Base-by-base conservation (phyloP, 2,888 invertebrate species). In the Meganola albula region DNA sequence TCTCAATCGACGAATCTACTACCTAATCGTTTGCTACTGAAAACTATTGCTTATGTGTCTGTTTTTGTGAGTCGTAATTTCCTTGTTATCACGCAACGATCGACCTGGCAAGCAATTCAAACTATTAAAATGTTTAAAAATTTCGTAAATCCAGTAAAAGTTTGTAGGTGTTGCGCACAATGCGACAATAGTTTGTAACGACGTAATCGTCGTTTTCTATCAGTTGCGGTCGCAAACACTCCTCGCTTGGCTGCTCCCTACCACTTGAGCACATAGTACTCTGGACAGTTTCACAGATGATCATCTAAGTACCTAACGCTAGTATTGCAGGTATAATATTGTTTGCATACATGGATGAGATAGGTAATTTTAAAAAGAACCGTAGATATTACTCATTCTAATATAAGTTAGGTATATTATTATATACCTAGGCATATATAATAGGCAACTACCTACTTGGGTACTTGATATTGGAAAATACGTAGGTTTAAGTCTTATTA, bases 141-240 rank as follows among this genome's bases (percentile, higher is more conserved):
- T 83, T 82, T 82, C 76, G 80, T 65, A 82, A 84, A 82, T 60
- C 62, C 61, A 75, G 82, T 82, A 83, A 84, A 79, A 80, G 82
- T 79, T 59, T 61, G 72, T 73, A 64, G 76, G 78, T 66, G 76
- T 71, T 61, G 64, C 50, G 62, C 53, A 77, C 74, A 79, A 79
- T 74, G 74, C 69, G 79, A 83, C 83, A 80, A 79, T 78, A 70
- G 63, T 58, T 65, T 53, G 49, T n/a, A n/a, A n/a, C 73, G 48
- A 74, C 76, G 82, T 79, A 83, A 83, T 83, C 79, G 64, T 51
- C 58, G 76, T 78, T 84, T 84, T 83, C 82, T 82, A 84, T 83
- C 79, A 69, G 79, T 72, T 76, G 78, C 77, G 83, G 80, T 78
- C 68, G 70, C 77, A 58, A 73, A 70, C 70, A 74, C 68, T 77